Conservation (phyloP, 2,797 vertebrate genomes). For the Lutjanus argentimaculatus region DNA sequence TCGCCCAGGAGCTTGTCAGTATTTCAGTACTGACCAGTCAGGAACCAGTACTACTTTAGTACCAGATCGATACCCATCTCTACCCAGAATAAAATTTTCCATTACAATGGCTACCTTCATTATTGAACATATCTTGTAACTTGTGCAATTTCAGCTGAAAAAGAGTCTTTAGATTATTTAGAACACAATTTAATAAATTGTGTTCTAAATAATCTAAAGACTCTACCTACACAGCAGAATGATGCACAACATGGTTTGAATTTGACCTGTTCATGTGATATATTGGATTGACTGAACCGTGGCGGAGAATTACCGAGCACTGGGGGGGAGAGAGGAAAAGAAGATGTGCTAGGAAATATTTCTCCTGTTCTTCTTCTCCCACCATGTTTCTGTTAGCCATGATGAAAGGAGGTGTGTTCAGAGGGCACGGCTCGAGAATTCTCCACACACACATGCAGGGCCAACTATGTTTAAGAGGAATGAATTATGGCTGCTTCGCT, state of each 20-base stretch:
- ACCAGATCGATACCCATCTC: too few relatives aligned
- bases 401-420: slow-evolving; percentile 23
- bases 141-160: not conserved
- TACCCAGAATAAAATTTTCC: not conserved
- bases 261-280: slow-evolving; percentile 47
- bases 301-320: slow-evolving; percentile 34
- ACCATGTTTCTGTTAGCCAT: slow-evolving; percentile 35
- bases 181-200: too few relatives aligned
- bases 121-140: slow-evolving; percentile 11
- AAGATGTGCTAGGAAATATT: slow-evolving; percentile 52
- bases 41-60: too few relatives aligned
- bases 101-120: slow-evolving; percentile 6
- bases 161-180: slow-evolving; percentile 7
- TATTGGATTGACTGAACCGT: slow-evolving; percentile 51
- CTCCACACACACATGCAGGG: slow-evolving; percentile 8
- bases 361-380: slow-evolving; percentile 23
- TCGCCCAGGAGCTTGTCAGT: too few relatives aligned
- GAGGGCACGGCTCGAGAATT: slow-evolving; percentile 8
- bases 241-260: slow-evolving; percentile 32
- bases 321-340: slow-evolving; percentile 23
- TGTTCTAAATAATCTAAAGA: too few relatives aligned
- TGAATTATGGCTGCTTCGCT: slow-evolving; percentile 31
- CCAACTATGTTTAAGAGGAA: slow-evolving; percentile 35
- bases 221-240: not conserved
- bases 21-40: too few relatives aligned